Evolutionary conservation across 2,113 vertebrate species (phyloP), one percentile per base, ranked within the genome.

Genomic region (Myrmophylax atrothorax): DNA sequence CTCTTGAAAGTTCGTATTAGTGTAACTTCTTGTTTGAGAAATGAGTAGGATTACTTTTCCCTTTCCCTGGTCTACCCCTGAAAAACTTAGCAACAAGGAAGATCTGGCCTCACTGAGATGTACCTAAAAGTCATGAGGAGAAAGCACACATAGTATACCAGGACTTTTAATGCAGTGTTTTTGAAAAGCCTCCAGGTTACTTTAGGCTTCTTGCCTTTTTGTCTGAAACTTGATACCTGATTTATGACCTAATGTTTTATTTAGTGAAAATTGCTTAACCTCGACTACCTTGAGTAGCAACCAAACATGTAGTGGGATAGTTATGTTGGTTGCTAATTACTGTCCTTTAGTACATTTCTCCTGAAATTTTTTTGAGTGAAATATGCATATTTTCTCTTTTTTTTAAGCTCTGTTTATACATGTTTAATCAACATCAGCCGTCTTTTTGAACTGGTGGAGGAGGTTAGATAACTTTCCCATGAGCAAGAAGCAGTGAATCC

Each of bases 401-500:
- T 3, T 19, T 29, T 67, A 42, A 73, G 28, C 17, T 95, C 24
- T 96, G 92, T 97, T 97, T 97, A 95, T 92, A 92, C 82, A 93
- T 95, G 87, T 95, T 95, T 93, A 94, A 90, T 96, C 94, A 95
- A 93, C 92, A 96, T 74, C 68, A 90, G 84, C 80, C 64, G 83
- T 94, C 78, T 90, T 92, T 95, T 90, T 96, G 93, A 97, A 95
- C 87, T 95, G 46, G 55, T 89, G 73, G 59, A 91, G 0, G 74
- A 85, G 50, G 74, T 87, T 94, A 90, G 91, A 87, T 83, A 74
- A 76, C 67, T 95, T 96, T 96, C 95, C 92, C 93, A 94, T 96
- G 92, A 93, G 18, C 79, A 69, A 94, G 66, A 60, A 79, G 37
- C 64, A 74, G 16, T 50, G 40, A 82, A 73, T 91, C 63, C 15